phyloP scores from a whole-genome alignment of 1,140 invertebrate species.

The Zaprionus africanus region DNA sequence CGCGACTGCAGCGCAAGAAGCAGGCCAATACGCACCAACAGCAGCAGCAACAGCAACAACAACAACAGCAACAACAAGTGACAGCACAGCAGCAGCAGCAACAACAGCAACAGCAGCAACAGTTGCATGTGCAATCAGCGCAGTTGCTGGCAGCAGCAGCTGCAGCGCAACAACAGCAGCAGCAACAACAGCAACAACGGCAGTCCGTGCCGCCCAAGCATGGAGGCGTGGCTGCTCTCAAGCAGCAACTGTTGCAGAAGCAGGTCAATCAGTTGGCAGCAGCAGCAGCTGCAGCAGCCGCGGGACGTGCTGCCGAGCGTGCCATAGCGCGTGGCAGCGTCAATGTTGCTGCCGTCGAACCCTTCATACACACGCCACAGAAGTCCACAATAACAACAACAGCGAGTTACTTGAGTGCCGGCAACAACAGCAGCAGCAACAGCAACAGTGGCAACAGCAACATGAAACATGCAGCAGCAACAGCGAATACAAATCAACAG shows the following conservation, averaged over 20 bases:
- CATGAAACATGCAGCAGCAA: constrained; percentile 75
- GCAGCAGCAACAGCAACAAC: constrained; percentile 44
- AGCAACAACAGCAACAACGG: constrained; percentile 52
- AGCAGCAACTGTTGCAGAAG: constrained; percentile 78
- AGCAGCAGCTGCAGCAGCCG: constrained; percentile 67
- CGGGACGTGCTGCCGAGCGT: constrained; percentile 63
- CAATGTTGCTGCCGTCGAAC: constrained; percentile 95
- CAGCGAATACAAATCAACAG: constrained; percentile 79
- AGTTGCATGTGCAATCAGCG: constrained; percentile 37
- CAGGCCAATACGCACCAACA: constrained; percentile 86
- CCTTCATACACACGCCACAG: constrained; percentile 93
- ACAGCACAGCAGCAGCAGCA: constrained; percentile 48
- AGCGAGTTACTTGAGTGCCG: constrained; percentile 64
- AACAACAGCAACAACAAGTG: constrained; percentile 51
- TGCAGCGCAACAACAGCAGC: constrained; percentile 42
- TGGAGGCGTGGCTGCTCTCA: constrained; percentile 75
- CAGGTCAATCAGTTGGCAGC: constrained; percentile 73
- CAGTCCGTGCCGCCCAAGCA: constrained; percentile 47
- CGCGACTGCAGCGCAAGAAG: constrained; percentile 93
- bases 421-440: constrained; percentile 6
- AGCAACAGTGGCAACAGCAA: constrained; percentile 11
- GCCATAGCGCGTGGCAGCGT: constrained; percentile 85
- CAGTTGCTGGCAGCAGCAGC: constrained; percentile 51
- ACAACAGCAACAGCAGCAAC: constrained; percentile 50
- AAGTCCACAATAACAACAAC: constrained; percentile 79